Evolutionary conservation across 2,888 invertebrate species (phyloP), one percentile per base, ranked within the genome.

Genomic region (Lucinisca nassula): DNA sequence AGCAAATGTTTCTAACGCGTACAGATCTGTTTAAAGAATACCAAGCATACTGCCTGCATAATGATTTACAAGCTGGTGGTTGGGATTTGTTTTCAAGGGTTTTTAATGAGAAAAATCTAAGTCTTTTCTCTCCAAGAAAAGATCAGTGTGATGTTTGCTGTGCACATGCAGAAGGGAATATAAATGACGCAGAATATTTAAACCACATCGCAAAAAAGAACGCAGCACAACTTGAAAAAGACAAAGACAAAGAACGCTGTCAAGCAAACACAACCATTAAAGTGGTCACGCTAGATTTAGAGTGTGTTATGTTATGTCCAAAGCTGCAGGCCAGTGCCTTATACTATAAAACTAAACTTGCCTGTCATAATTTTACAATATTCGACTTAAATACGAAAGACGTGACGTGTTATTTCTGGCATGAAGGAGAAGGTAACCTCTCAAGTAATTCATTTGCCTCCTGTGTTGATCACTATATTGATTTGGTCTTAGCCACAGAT

Each of bases 331-430:
- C 92, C 73, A 90, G 87, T 70, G 72, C 87, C 32, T 30, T 91
- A 72, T 92, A 90, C 51, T 91, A 90, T 72, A 86, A 90, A 76
- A 87, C 79, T 24, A 90, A 90, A 79, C 40, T 90, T 51, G 79
- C 75, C 21, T 88, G 86, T 79, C 86, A 88, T 72, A 85, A 90
- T 51, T 90, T 83, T 70, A 89, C 86, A n/a, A 45, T 90, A 17
- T 90, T 55, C 38, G 87, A 87, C 45, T 32, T 87, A 51, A 27
- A 17, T 24, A 73, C 75, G 0, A 61, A 80, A 17, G 74, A 77
- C 55, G 81, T 85, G 17, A 49, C 27, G 37, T 89, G 89, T 38
- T 90, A 87, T 77, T 88, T 91, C 70, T 90, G 89, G 89, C 81
- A 90, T 67, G 90, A 91, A 74, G 80, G 55, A n/a, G 89, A 87